Base-by-base conservation (phyloP, 2,113 vertebrate species). In the Noctilio leporinus region DNA sequence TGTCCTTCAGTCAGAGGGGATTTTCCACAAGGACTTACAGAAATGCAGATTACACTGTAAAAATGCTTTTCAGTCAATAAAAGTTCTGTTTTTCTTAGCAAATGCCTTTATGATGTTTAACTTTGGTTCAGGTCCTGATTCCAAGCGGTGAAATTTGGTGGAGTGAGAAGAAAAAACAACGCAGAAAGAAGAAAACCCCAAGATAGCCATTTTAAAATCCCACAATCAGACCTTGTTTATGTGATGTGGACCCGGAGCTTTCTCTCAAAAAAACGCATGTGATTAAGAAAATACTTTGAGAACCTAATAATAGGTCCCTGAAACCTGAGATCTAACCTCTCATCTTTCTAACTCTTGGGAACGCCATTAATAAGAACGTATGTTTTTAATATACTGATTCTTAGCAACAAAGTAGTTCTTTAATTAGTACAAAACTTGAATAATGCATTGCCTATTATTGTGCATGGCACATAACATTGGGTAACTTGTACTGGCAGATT, bases 61-160 rank as follows among this genome's bases (percentile, higher is more conserved):
- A 97, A 97, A 96, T 96, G 91, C 96, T 97, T 96, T 95, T 97
- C 90, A 80, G 95, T 96, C 96, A 89, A 97, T 97, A 97, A 96
- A 96, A 97, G 90, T 53, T 73, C 47, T 5, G 80, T 93, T 96
- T 94, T 87, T 95, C 95, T 45, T 85, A 95, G 95, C 53, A 80
- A 92, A 96, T 97, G 95, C 95, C 97, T 97, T 97, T 97, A 96
- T 96, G 96, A 72, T 96, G 96, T 97, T 97, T 97, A 91, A 96
- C 96, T 96, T 97, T 80, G 35, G 91, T 96, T 93, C 91, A 91
- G 86, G 70, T 95, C 75, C 89, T 49, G 88, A 91, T 86, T 96
- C 90, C 1, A 16, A 96, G 91, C 95, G 91, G 78, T 57, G 86
- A 91, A 83, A 76, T 93, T 80, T 94, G 83, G 96, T 95, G 85